Evolutionary conservation across 1,140 invertebrate genomes (phyloP).

Genomic region (Musca vetustissima): DNA sequence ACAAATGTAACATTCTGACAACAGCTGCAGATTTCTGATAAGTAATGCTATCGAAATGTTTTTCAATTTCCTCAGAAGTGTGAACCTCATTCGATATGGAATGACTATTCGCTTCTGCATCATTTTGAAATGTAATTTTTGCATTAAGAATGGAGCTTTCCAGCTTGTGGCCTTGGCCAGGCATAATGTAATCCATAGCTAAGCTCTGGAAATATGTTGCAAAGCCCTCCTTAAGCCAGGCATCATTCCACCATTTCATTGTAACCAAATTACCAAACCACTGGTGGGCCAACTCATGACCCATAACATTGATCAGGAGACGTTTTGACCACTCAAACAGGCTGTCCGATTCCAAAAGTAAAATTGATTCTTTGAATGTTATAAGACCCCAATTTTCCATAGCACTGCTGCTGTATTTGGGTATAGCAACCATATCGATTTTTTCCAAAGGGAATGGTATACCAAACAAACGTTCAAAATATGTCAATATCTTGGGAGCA

Average conservation of each 20-base stretch:
- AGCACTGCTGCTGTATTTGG: conserved; percentile 72
- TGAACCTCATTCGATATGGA: conserved; percentile 65
- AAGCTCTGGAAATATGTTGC: conserved; percentile 73
- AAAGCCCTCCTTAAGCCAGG: conserved; percentile 89
- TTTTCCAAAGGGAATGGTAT: conserved; percentile 67
- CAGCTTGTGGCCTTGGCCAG: conserved; percentile 65
- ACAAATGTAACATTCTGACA: conserved; percentile 86
- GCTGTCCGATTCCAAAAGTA: conserved; percentile 42
- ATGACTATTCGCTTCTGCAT: conserved; percentile 63
- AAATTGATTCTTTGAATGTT: conserved; percentile 40
- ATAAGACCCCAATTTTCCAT: conserved; percentile 76
- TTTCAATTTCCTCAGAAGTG: conserved; percentile 75
- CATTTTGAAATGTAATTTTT: conserved; percentile 59
- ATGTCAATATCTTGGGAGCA: conserved; percentile 58
- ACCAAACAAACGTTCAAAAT: conserved; percentile 72
- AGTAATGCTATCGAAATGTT: conserved; percentile 88
- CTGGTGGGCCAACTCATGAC: conserved; percentile 81
- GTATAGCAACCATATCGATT: conserved; percentile 73
- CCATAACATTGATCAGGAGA: conserved; percentile 66
- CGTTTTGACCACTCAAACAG: conserved; percentile 63
- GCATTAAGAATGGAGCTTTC: conserved; percentile 65
- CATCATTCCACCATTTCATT: conserved; percentile 79
- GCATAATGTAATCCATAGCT: conserved; percentile 63
- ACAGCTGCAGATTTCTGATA: conserved; percentile 84
- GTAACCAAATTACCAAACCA: conserved; percentile 77